Evolutionary conservation across 1,140 invertebrate genomes (phyloP).

Genomic region (Drosophila melanogaster): Release_6_plus_ISO1_MT NT_037436.4:15530001-15530500

Average conservation of each 20-base stretch:
- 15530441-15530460: slow-evolving; percentile 80
- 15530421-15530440: slow-evolving; percentile 66
- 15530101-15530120: too few relatives aligned
- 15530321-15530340: slow-evolving; percentile 22
- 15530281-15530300: slow-evolving; percentile 44
- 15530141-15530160: too few relatives aligned
- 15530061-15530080: too few relatives aligned
- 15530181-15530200: too few relatives aligned
- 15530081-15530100: too few relatives aligned
- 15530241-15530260: slow-evolving; percentile 33
- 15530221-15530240: too few relatives aligned
- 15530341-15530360: slow-evolving; percentile 28
- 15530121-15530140: too few relatives aligned
- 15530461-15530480: slow-evolving; percentile 71
- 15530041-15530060: too few relatives aligned
- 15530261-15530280: slow-evolving; percentile 17
- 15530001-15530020: too few relatives aligned
- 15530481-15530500: slow-evolving; percentile 34
- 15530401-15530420: slow-evolving; percentile 56
- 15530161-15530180: too few relatives aligned
- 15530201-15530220: too few relatives aligned
- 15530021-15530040: too few relatives aligned
- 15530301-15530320: slow-evolving; percentile 69
- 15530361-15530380: slow-evolving; percentile 32
- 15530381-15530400: slow-evolving; percentile 63